Conservation (phyloP, 1,140 invertebrate species). For the Ceratina japonica region DNA sequence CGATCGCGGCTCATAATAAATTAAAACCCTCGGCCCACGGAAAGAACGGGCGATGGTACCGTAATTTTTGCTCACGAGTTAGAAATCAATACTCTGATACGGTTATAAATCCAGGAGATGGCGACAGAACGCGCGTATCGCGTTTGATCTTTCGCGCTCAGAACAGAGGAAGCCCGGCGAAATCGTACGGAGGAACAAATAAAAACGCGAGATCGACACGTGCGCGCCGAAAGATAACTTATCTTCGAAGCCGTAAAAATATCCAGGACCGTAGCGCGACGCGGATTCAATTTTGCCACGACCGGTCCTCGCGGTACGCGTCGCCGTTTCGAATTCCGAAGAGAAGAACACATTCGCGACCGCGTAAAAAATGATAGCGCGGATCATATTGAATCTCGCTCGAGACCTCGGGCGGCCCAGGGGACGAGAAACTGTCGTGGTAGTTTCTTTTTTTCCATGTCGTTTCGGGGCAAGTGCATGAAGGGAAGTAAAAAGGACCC, state of each 20-base stretch:
- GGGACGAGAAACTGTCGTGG: no score
- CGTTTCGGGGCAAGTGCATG: background rate
- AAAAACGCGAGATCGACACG: constrained; percentile 23
- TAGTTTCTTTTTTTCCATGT: background rate
- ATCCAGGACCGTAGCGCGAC: background rate
- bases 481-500: background rate
- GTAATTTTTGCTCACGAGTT: constrained; percentile 41
- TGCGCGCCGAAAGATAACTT: constrained; percentile 25
- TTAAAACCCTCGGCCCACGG: constrained; percentile 1
- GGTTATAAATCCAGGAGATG: constrained; percentile 45
- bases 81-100: constrained; percentile 51
- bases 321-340: background rate
- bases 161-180: background rate
- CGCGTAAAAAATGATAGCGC: no score
- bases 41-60: constrained; percentile 6
- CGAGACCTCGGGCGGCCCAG: background rate
- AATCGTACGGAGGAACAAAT: constrained; percentile 1
- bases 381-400: background rate
- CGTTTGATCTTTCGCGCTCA: constrained; percentile 25
- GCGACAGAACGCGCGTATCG: constrained; percentile 36
- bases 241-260: constrained; percentile 13
- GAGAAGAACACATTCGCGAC: background rate
- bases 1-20: constrained; percentile 27
- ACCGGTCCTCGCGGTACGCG: background rate
- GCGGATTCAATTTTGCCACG: constrained; percentile 10